A percentile compares a stretch with the other conserved stretches of the same genome.
phyloP scores from a whole-genome alignment of 1,140 invertebrate genomes.

The Trachymyrmex cornetzi region DNA sequence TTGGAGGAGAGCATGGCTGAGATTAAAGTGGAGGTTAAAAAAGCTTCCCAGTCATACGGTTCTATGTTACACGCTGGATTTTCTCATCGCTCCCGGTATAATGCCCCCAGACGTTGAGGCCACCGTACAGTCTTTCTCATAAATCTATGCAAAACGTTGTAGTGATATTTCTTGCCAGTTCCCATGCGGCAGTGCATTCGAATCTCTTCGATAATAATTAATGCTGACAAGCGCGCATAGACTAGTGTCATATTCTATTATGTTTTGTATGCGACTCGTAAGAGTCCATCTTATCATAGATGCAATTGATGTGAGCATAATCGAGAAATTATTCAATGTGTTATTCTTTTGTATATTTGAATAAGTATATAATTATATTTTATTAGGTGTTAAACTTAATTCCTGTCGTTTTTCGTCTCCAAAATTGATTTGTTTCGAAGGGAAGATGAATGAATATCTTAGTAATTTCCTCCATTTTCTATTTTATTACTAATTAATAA shows the following conservation, averaged over 20 bases:
- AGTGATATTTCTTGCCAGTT: slow-evolving; percentile 46
- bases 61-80: slow-evolving; percentile 51
- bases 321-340: not conserved
- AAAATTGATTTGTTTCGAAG: too few species aligned
- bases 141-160: slow-evolving; percentile 47
- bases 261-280: not conserved
- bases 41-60: slow-evolving; percentile 52
- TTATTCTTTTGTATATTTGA: not conserved
- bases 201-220: slow-evolving; percentile 33
- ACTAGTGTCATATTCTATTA: slow-evolving; percentile 4
- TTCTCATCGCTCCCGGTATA: slow-evolving; percentile 72
- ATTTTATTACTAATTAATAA: too few species aligned
- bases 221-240: not conserved
- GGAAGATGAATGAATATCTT: too few species aligned
- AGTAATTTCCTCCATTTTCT: too few species aligned
- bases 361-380: too few species aligned
- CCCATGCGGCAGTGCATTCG: not conserved
- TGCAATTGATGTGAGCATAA: not conserved
- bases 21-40: slow-evolving; percentile 60
- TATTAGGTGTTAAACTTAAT: too few species aligned
- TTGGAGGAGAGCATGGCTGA: slow-evolving; percentile 1
- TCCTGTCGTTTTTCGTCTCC: too few species aligned
- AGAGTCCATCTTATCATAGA: not conserved
- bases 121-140: slow-evolving; percentile 62
- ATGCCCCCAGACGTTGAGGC: slow-evolving; percentile 63